A percentile compares a stretch with the other conserved stretches of the same genome.
Conservation (phyloP, 2,888 invertebrate genomes). For the Andrena flavipes region DNA sequence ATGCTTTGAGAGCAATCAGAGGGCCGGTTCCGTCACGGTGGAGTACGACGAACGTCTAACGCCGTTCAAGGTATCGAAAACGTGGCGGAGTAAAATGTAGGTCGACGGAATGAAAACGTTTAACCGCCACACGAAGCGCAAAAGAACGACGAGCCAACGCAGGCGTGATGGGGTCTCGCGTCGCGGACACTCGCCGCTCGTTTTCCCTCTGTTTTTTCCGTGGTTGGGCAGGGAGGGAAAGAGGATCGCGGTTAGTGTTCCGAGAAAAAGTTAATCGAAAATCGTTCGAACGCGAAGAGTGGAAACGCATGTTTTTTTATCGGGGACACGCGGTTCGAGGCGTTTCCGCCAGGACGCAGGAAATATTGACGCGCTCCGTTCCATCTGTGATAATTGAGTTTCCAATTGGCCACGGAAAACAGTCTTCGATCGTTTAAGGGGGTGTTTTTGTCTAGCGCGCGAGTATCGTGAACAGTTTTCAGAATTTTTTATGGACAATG, state of each 20-base stretch:
- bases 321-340: not conserved
- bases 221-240: not conserved
- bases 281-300: not conserved
- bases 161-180: not conserved
- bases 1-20: conserved; percentile 13
- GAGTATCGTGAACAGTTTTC: too few species aligned
- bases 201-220: not conserved
- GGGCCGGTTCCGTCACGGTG: conserved; percentile 8
- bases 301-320: conserved; percentile 13
- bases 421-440: not conserved
- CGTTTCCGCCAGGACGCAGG: not conserved
- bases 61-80: conserved; percentile 7
- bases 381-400: conserved; percentile 16
- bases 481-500: too few species aligned
- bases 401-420: conserved; percentile 16
- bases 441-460: too few species aligned
- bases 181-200: not conserved
- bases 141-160: conserved; percentile 17
- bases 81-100: conserved; percentile 20
- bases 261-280: conserved; percentile 26
- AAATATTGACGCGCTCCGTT: conserved; percentile 11
- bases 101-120: conserved; percentile 17
- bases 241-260: not conserved
- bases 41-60: not conserved
- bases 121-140: conserved; percentile 16